phyloP scores from a whole-genome alignment of 2,113 vertebrate species.

The Phalacrocorax pelagicus region DNA sequence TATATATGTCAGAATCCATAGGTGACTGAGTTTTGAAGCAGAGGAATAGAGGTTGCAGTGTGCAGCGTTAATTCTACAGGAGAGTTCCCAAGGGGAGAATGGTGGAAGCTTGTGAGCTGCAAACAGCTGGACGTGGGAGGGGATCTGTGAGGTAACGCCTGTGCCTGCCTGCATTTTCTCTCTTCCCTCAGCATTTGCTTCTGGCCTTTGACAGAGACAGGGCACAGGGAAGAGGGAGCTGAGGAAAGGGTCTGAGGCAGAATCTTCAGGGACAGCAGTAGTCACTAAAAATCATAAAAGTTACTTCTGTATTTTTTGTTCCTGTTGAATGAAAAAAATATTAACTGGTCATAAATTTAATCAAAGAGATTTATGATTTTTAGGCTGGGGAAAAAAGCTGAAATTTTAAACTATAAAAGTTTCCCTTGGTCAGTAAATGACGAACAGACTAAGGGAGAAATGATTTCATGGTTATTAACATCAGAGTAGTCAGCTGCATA shows the following conservation, averaged over 20 bases:
- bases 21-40: neutral
- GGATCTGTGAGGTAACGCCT: neutral
- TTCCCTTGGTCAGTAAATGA: neutral
- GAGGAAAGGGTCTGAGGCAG: neutral
- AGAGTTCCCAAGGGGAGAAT: neutral
- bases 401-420: neutral
- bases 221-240: neutral
- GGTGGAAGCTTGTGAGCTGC: neutral
- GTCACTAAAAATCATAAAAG: neutral
- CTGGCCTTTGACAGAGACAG: neutral
- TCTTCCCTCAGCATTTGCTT: neutral
- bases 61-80: neutral
- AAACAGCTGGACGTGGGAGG: neutral
- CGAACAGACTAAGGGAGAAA: neutral
- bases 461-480: neutral
- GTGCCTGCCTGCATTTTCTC: neutral
- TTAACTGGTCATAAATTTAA: neutral
- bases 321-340: neutral
- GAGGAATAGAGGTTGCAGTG: neutral
- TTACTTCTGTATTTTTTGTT: neutral
- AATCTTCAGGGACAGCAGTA: neutral
- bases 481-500: neutral
- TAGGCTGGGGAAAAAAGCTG: neutral
- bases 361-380: neutral
- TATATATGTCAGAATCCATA: neutral